Evolutionary conservation across 2,888 invertebrate species (phyloP).

Genomic region (Linnaemya tessellans): DNA sequence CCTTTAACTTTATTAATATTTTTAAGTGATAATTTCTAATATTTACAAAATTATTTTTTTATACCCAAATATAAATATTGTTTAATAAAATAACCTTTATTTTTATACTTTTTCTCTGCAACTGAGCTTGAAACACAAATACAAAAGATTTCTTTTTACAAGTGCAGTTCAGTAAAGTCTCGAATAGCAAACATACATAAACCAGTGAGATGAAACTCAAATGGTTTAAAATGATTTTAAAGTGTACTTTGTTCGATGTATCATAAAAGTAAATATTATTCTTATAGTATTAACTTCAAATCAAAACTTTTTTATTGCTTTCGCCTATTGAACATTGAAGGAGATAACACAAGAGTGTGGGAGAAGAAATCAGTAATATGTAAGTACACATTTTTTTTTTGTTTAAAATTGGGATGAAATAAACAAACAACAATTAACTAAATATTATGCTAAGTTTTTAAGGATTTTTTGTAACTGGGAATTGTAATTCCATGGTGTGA

Average conservation of each 20-base stretch:
- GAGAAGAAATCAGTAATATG: neutral
- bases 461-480: too few species aligned
- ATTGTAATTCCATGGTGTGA: too few species aligned
- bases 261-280: constrained; percentile 39
- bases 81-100: too few species aligned
- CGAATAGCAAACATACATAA: neutral
- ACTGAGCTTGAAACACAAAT: constrained; percentile 11
- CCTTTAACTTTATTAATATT: too few species aligned
- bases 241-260: constrained; percentile 4
- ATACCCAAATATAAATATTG: too few species aligned
- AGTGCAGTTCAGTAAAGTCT: constrained; percentile 6
- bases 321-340: constrained; percentile 35
- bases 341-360: neutral
- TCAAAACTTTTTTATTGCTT: constrained; percentile 39
- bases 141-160: neutral
- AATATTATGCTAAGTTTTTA: neutral
- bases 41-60: too few species aligned
- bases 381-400: neutral
- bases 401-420: neutral
- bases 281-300: constrained; percentile 15
- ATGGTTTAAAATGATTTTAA: neutral
- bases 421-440: neutral
- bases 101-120: neutral
- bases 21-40: too few species aligned
- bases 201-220: constrained; percentile 9